phyloP scores from a whole-genome alignment of 2,797 vertebrate genomes.

The Pseudochirops corinnae region DNA sequence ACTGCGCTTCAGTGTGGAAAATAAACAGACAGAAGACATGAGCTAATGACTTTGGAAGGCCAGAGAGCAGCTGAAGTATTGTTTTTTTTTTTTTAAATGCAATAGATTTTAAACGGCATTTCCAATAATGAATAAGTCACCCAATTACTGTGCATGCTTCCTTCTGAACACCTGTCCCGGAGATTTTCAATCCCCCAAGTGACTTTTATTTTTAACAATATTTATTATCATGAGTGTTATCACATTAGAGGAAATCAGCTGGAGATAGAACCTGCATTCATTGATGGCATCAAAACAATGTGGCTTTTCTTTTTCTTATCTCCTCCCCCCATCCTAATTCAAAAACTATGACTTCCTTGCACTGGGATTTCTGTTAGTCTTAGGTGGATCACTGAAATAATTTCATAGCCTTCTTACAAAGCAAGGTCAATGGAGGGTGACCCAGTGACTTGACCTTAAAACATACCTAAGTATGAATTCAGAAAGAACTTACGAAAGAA shows the following conservation, averaged over 20 bases:
- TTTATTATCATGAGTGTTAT: slow-evolving; percentile 80
- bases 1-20: slow-evolving; percentile 68
- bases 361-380: background rate
- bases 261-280: background rate
- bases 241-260: slow-evolving; percentile 58
- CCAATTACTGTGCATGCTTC: slow-evolving; percentile 75
- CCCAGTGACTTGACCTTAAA: slow-evolving; percentile 26
- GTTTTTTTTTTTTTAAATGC: slow-evolving; percentile 76
- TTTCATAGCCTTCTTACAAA: slow-evolving; percentile 1
- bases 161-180: slow-evolving; percentile 80
- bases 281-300: background rate
- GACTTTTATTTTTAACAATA: slow-evolving; percentile 80
- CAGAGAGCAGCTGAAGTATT: slow-evolving; percentile 78
- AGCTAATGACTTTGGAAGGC: slow-evolving; percentile 71
- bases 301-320: background rate
- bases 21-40: slow-evolving; percentile 75
- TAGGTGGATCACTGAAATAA: background rate
- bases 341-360: background rate
- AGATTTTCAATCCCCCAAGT: slow-evolving; percentile 73
- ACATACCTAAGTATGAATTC: background rate
- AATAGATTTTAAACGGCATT: slow-evolving; percentile 83
- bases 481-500: slow-evolving; percentile 23
- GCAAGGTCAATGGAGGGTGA: background rate
- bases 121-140: slow-evolving; percentile 83
- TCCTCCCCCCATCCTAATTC: background rate